Base-by-base conservation (phyloP, 2,113 vertebrate genomes). In the Mobula hypostoma region DNA sequence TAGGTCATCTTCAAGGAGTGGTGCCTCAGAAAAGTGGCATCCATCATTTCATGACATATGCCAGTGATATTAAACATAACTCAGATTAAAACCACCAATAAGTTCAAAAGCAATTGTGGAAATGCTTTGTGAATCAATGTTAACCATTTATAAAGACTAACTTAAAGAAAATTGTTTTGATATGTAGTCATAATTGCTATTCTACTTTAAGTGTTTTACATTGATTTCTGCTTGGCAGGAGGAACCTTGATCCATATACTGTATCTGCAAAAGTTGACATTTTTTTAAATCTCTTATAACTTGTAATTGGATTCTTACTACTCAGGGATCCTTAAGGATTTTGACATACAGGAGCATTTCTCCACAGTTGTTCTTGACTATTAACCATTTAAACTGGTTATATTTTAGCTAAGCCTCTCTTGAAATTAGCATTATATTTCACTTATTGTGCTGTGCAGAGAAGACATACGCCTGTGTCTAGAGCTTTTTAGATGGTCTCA, bases 301-400 rank as follows among this genome's bases (percentile, higher is more conserved):
- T 90, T 61, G 29, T 90, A 90, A 90, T 90, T 90, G 85, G 85
- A 68, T 90, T 66, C 61, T 63, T 56, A 11, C 56, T 24, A 61
- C 83, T 90, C 85, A 32, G 61, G 61, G 85, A 32, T 90, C 61
- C 85, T 90, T 63, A 68, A 90, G 85, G 61, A 90, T 15, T 63
- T 88, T 88, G 56, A 88, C 40, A 32, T 66, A n/a, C 63, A 90
- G 29, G 61, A 32, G 58, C 61, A 32, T 90, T 32, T 17, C 61
- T 90, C n/a, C 66, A 61, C 85, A 90, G 32, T 61, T 90, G 85
- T 90, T 90, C 85, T 32, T 66, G 85, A 90, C 68, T 90, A 68
- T 15, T 63, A 87, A 88, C 4, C 63, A 90, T 29, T 19, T 66
- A 24, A 48, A 32, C 58, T 66, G 32, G 61, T n/a, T 68, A 29